phyloP scores from a whole-genome alignment of 2,113 vertebrate species.

The Cervus canadensis region DNA sequence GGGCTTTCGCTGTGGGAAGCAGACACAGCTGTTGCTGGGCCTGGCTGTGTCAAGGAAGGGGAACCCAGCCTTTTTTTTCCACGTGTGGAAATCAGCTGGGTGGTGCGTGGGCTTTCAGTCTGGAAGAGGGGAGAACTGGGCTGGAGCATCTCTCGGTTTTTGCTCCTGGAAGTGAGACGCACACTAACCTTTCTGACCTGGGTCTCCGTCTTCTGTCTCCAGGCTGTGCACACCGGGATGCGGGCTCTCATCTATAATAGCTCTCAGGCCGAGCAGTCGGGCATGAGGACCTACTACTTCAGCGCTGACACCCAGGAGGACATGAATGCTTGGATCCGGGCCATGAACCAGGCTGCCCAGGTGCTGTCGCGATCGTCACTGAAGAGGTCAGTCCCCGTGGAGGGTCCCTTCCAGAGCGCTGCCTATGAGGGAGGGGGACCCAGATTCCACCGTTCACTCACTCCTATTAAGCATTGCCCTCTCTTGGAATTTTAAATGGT shows the following conservation, averaged over 20 bases:
- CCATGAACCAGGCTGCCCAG: constrained; percentile 97
- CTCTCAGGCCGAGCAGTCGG: constrained; percentile 93
- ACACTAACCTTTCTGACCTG: background rate
- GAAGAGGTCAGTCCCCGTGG: constrained; percentile 87
- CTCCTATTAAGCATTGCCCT: background rate
- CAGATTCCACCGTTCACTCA: background rate
- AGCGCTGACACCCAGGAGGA: constrained; percentile 98
- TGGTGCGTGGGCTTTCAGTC: background rate
- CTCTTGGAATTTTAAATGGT: background rate
- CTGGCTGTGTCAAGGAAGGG: background rate
- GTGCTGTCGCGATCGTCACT: constrained; percentile 90
- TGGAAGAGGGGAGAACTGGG: background rate
- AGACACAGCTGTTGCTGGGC: background rate
- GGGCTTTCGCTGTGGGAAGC: background rate
- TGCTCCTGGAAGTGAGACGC: background rate
- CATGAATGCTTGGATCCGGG: constrained; percentile 96
- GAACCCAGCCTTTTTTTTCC: background rate
- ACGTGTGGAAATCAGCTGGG: background rate
- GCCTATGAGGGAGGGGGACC: background rate
- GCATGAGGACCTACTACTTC: constrained; percentile 98
- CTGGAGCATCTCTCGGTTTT: background rate
- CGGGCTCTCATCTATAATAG: constrained; percentile 95
- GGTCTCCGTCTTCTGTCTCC: background rate
- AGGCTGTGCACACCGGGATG: constrained; percentile 98
- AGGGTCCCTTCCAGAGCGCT: background rate